These are phyloP conservation scores for Osmerus eperlanus DNA, from an alignment of 2,113 vertebrate species.

Conservation along the genomic window DNA sequence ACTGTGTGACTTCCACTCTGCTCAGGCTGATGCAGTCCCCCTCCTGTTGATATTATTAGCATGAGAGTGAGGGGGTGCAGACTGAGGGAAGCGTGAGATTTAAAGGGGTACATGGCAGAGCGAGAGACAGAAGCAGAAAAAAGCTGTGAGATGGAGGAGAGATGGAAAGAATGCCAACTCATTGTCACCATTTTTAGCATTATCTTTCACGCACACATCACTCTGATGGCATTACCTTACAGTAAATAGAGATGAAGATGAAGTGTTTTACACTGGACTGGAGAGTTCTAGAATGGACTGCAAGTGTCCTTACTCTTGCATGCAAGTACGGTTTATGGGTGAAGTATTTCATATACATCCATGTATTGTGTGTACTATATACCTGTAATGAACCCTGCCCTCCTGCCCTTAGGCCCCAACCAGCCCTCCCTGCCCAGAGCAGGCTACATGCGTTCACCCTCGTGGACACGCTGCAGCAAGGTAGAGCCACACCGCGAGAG, in stretches of 20 bases:
- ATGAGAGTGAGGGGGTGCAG: background rate
- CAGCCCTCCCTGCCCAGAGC: conserved; percentile 70
- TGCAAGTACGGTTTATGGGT: too few relatives aligned
- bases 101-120: background rate
- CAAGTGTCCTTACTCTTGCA: too few relatives aligned
- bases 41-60: background rate
- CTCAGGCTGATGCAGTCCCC: too few relatives aligned
- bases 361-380: background rate
- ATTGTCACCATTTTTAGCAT: background rate
- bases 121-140: background rate
- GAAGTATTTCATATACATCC: too few relatives aligned
- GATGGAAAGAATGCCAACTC: background rate
- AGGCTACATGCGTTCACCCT: conserved; percentile 88
- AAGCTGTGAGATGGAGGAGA: background rate
- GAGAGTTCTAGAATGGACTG: too few relatives aligned
- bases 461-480: conserved; percentile 84
- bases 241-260: too few relatives aligned
- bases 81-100: background rate
- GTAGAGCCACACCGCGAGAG: conserved; percentile 79
- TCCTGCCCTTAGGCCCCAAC: conserved; percentile 75
- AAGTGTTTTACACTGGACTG: too few relatives aligned
- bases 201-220: background rate
- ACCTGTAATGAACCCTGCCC: background rate
- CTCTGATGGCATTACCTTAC: background rate
- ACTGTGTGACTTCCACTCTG: too few relatives aligned